phyloP scores from a whole-genome alignment of 2,888 invertebrate species.

The Timema cristinae region DNA sequence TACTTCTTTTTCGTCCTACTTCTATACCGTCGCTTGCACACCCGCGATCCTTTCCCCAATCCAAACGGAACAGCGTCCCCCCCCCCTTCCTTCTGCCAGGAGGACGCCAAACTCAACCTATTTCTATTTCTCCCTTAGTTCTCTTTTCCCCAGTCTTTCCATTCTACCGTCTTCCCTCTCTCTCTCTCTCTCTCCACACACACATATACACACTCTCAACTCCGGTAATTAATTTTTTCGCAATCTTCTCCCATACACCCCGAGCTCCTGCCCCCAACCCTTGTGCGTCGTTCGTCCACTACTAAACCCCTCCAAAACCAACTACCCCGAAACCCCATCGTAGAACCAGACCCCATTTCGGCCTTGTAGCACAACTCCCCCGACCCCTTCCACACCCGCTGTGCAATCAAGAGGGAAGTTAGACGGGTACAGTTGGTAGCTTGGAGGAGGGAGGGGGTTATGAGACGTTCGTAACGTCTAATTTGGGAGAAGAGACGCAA shows the following conservation, averaged over 20 bases:
- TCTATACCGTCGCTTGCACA: too few relatives aligned
- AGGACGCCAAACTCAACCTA: background rate
- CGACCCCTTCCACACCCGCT: background rate
- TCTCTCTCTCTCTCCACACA: background rate
- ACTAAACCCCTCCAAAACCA: background rate
- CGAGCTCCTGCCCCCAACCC: background rate
- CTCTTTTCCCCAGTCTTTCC: background rate
- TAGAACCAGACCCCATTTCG: too few relatives aligned
- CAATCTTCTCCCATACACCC: conserved; percentile 11
- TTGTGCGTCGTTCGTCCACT: background rate
- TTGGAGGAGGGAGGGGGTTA: background rate
- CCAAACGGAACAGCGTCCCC: too few relatives aligned
- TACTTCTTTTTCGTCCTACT: too few relatives aligned
- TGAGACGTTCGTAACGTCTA: background rate
- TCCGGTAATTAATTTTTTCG: conserved; percentile 17
- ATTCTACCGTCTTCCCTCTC: background rate
- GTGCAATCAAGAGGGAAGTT: conserved; percentile 9
- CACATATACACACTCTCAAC: background rate
- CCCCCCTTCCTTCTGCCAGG: background rate
- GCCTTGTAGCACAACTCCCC: too few relatives aligned
- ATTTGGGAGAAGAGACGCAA: conserved; percentile 7
- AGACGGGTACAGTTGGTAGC: background rate
- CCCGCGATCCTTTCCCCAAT: too few relatives aligned
- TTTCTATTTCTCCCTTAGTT: background rate
- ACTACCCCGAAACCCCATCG: background rate